Conservation (phyloP, 2,888 invertebrate species). For the Aethes cnicana region DNA sequence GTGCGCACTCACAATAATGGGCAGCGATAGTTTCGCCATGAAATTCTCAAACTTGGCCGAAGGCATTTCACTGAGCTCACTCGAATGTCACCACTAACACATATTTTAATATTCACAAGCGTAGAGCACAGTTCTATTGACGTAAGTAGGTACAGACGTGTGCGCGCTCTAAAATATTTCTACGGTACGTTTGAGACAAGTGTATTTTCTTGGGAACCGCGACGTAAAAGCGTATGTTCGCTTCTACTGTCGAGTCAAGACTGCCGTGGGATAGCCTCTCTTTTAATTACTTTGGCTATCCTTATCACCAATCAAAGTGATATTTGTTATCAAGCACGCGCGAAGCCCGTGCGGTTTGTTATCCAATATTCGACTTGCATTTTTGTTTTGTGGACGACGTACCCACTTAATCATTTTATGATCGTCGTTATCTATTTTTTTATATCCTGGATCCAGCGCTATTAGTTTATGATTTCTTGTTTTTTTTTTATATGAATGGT, state of each 20-base stretch:
- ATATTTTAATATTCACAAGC: too few species aligned
- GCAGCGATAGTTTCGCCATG: slow-evolving; percentile 46
- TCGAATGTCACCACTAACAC: slow-evolving; percentile 32
- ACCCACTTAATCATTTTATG: too few species aligned
- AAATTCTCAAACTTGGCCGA: slow-evolving; percentile 59
- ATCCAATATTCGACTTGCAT: slow-evolving; percentile 14
- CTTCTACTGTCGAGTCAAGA: not conserved
- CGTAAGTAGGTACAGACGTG: too few species aligned
- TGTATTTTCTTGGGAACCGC: not conserved
- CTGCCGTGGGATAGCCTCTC: slow-evolving; percentile 6
- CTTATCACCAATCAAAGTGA: slow-evolving; percentile 5
- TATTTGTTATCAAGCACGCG: slow-evolving; percentile 27
- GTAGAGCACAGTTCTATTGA: too few species aligned
- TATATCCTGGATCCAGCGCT: too few species aligned
- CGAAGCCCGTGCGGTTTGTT: slow-evolving; percentile 17
- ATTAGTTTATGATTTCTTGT: too few species aligned
- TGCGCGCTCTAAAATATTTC: not conserved
- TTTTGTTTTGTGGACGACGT: too few species aligned
- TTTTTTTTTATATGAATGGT: too few species aligned
- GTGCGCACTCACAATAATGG: slow-evolving; percentile 52
- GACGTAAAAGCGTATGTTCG: slow-evolving; percentile 1
- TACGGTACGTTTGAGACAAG: not conserved
- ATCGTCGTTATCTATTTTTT: too few species aligned
- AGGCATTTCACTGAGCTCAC: slow-evolving; percentile 48
- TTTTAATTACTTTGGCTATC: slow-evolving; percentile 21